A percentile compares a stretch with the other conserved stretches of the same genome.
These are phyloP conservation scores for Characodon lateralis DNA, from an alignment of 2,797 vertebrate species.

Conservation along the genomic window DNA sequence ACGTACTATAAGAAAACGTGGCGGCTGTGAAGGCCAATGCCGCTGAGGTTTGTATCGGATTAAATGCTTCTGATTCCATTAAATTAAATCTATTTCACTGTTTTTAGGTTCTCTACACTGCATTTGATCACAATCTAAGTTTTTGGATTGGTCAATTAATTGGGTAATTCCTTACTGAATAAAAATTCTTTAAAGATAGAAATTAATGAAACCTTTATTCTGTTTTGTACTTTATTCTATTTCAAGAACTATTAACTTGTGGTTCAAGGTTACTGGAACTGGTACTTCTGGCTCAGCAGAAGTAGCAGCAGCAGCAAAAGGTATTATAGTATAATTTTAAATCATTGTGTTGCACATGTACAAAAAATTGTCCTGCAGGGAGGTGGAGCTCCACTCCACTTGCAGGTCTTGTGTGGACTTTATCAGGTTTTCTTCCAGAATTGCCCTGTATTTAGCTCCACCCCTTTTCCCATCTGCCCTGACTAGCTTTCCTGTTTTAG, in stretches of 20 bases:
- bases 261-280: too few relatives aligned
- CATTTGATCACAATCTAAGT: neutral
- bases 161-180: too few relatives aligned
- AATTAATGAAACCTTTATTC: neutral
- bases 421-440: too few relatives aligned
- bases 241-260: neutral
- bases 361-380: too few relatives aligned
- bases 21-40: neutral
- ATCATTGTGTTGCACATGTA: neutral
- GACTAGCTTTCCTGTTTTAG: neutral
- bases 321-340: neutral
- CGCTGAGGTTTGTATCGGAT: neutral
- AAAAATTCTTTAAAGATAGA: neutral
- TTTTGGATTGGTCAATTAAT: neutral
- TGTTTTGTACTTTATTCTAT: neutral
- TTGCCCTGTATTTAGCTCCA: neutral
- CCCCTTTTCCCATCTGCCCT: neutral
- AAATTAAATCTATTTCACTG: neutral
- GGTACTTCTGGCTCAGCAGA: neutral
- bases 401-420: too few relatives aligned
- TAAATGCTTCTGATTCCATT: neutral
- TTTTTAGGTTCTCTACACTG: neutral
- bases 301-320: neutral
- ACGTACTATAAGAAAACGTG: neutral
- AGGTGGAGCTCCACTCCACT: too few relatives aligned